phyloP scores from a whole-genome alignment of 2,888 invertebrate species.

The Agrochola circellaris region DNA sequence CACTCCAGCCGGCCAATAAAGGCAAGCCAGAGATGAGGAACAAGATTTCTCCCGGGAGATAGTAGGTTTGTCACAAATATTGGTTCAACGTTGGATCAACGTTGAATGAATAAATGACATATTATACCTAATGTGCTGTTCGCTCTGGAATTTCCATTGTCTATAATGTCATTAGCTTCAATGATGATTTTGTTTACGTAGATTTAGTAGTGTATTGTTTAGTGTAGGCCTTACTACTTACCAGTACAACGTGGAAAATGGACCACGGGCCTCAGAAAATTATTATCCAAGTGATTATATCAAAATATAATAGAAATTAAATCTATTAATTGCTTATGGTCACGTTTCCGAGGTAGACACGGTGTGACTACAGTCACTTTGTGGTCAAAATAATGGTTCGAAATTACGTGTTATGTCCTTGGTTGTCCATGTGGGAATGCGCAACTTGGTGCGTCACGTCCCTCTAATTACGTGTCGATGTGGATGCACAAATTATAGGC shows the following conservation, averaged over 20 bases:
- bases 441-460: constrained; percentile 86
- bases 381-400: constrained; percentile 88
- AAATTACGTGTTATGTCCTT: constrained; percentile 88
- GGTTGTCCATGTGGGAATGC: constrained; percentile 85
- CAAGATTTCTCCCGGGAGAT: too few relatives aligned
- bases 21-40: too few relatives aligned
- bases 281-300: neutral
- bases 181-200: constrained; percentile 20
- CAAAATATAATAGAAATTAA: neutral
- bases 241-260: neutral
- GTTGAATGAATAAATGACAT: neutral
- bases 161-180: neutral
- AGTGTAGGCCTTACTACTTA: constrained; percentile 8
- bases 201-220: constrained; percentile 21
- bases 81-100: neutral
- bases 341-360: constrained; percentile 50
- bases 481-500: constrained; percentile 89
- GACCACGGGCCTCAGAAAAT: neutral
- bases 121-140: neutral
- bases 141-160: constrained; percentile 27
- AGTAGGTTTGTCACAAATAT: constrained; percentile 8
- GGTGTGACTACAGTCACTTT: constrained; percentile 82
- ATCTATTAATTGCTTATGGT: neutral
- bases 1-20: too few relatives aligned
- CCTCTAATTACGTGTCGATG: constrained; percentile 86